These are phyloP conservation scores for Heliocidaris erythrogramma DNA, from an alignment of 35 echinoderm and acorn worm genomes.

Conservation along the genomic window DNA sequence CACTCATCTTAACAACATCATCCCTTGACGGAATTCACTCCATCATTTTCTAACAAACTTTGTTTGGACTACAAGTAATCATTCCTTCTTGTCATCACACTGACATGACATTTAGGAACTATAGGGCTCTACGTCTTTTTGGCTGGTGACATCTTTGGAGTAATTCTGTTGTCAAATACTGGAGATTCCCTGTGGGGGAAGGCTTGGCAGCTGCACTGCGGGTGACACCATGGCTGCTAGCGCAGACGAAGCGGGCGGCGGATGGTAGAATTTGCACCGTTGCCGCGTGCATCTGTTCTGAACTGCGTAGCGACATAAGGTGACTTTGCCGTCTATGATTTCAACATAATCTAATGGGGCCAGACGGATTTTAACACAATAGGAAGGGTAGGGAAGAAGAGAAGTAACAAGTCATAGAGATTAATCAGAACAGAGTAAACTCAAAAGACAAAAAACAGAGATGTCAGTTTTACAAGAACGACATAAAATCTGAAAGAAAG, in stretches of 20 bases:
- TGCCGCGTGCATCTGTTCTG: conserved; percentile 95
- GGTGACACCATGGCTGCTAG: conserved; percentile 74
- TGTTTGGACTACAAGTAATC: not conserved
- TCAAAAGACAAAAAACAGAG: not conserved
- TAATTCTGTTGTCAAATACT: conserved; percentile 44
- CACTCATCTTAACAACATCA: not conserved
- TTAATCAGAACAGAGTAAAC: not conserved
- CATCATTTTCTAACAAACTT: not conserved
- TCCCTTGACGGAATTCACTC: not conserved
- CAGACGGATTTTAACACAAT: not conserved
- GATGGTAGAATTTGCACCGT: conserved; percentile 99
- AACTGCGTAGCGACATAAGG: conserved; percentile 96
- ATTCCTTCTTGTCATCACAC: not conserved
- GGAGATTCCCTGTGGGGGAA: conserved; percentile 70
- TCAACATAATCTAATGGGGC: conserved; percentile 93
- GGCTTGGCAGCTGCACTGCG: conserved; percentile 54
- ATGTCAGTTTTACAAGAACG: not conserved
- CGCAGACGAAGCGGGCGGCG: conserved; percentile 64
- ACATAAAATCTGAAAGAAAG: not conserved
- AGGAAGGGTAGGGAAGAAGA: not conserved
- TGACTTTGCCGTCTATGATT: conserved; percentile 98
- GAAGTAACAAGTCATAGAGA: conserved; percentile 23
- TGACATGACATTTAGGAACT: not conserved
- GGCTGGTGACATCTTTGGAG: not conserved
- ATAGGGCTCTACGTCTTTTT: not conserved